A percentile compares a stretch with the other conserved stretches of the same genome.
phyloP scores from a whole-genome alignment of 2,888 invertebrate genomes.

The Chesias legatella region DNA sequence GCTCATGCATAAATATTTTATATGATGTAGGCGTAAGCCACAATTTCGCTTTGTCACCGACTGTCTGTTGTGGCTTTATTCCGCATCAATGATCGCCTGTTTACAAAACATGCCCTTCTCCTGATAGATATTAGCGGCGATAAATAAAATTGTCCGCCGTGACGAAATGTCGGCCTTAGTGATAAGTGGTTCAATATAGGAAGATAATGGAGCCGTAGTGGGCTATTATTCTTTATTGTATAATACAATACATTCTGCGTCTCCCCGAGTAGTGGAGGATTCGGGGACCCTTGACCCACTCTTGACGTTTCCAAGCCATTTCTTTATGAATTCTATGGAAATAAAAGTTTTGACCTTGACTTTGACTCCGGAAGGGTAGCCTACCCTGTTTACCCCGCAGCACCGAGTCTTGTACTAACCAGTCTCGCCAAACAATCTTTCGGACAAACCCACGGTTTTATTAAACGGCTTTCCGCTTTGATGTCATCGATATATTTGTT shows the following conservation, averaged over 20 bases:
- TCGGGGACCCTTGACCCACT: conserved; percentile 61
- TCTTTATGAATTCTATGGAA: too few species aligned
- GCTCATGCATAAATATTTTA: conserved; percentile 54
- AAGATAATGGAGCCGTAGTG: conserved; percentile 51
- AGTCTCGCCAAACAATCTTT: conserved; percentile 34
- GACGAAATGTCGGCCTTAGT: conserved; percentile 32
- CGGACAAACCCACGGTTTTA: conserved; percentile 11
- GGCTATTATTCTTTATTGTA: conserved; percentile 57
- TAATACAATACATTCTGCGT: conserved; percentile 43
- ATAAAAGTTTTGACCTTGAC: too few species aligned
- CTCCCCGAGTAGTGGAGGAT: conserved; percentile 38
- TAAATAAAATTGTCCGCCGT: conserved; percentile 23
- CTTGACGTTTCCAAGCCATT: too few species aligned
- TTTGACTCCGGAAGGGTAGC: conserved; percentile 39
- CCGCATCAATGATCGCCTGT: conserved; percentile 36
- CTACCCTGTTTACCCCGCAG: conserved; percentile 27
- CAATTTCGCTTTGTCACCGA: conserved; percentile 46
- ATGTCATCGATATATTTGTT: conserved; percentile 6
- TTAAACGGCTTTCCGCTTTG: conserved; percentile 9
- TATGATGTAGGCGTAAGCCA: conserved; percentile 46
- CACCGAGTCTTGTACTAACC: conserved; percentile 35
- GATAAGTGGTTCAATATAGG: conserved; percentile 51
- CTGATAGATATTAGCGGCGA: conserved; percentile 28
- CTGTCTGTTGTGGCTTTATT: conserved; percentile 38
- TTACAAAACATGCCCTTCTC: conserved; percentile 30